These are phyloP conservation scores for Aepyceros melampus DNA, from an alignment of 2,113 vertebrate species.

Conservation along the genomic window DNA sequence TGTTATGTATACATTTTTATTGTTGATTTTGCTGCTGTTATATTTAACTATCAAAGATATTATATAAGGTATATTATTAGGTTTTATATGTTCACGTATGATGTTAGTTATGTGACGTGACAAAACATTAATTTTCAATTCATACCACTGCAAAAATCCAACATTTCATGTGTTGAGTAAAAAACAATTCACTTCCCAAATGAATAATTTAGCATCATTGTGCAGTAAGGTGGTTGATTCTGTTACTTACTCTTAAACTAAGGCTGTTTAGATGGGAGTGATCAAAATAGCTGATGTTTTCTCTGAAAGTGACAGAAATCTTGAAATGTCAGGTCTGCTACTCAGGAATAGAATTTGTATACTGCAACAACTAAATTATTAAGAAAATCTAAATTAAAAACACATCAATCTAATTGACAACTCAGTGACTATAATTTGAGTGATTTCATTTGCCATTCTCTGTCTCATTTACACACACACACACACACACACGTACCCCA, in stretches of 20 bases:
- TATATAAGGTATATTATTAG: not conserved
- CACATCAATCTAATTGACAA: not conserved
- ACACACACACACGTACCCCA: not conserved
- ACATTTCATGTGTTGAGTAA: not conserved
- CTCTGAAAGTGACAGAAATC: not conserved
- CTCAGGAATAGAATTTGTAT: not conserved
- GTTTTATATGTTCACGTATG: not conserved
- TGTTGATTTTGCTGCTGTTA: not conserved
- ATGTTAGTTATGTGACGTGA: not conserved
- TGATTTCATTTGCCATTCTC: not conserved
- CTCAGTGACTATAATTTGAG: not conserved
- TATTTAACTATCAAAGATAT: not conserved
- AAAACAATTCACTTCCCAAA: not conserved
- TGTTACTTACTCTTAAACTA: not conserved
- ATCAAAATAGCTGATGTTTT: not conserved
- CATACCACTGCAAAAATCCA: not conserved
- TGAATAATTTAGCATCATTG: not conserved
- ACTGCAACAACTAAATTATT: not conserved
- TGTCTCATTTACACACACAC: not conserved
- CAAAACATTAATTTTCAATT: not conserved
- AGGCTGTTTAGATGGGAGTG: not conserved
- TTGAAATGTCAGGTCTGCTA: not conserved
- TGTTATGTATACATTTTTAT: not conserved
- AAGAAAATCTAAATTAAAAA: not conserved
- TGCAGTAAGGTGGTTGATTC: not conserved